These are phyloP conservation scores for Xenopus borealis DNA, from an alignment of 2,113 vertebrate species.

Conservation along the genomic window DNA sequence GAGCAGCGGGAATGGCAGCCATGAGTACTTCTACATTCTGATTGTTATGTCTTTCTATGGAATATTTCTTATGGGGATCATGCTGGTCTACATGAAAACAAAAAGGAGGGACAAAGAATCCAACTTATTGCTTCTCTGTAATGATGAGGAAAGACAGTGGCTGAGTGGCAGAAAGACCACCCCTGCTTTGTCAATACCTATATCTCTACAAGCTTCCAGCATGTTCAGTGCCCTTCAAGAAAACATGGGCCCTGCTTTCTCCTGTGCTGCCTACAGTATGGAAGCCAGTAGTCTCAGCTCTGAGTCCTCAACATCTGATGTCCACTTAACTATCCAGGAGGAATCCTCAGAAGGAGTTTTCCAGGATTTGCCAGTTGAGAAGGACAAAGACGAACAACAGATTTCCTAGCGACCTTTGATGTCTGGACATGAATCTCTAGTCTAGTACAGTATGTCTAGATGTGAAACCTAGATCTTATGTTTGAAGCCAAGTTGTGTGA, in stretches of 20 bases:
- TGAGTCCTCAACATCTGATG: constrained; percentile 82
- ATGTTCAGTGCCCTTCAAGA: constrained; percentile 72
- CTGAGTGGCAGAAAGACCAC: constrained; percentile 74
- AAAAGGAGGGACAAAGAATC: constrained; percentile 82
- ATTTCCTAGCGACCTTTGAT: constrained; percentile 59
- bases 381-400: constrained; percentile 60
- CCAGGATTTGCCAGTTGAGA: constrained; percentile 61
- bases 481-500: constrained; percentile 12
- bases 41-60: constrained; percentile 93
- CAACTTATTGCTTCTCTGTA: constrained; percentile 83
- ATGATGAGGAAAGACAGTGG: constrained; percentile 87
- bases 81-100: constrained; percentile 89
- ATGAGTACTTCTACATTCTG: constrained; percentile 84
- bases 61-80: constrained; percentile 86
- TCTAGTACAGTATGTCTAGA: constrained; percentile 12
- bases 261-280: constrained; percentile 81
- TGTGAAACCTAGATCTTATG: not conserved
- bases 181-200: constrained; percentile 57
- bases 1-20: constrained; percentile 55
- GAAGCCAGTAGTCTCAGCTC: constrained; percentile 91
- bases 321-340: constrained; percentile 85
- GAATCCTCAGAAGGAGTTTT: constrained; percentile 72
- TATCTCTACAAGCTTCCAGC: constrained; percentile 65
- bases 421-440: constrained; percentile 11
- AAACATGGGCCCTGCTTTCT: constrained; percentile 71